phyloP scores from a whole-genome alignment of 2,113 vertebrate species.

The Mesitornis unicolor region DNA sequence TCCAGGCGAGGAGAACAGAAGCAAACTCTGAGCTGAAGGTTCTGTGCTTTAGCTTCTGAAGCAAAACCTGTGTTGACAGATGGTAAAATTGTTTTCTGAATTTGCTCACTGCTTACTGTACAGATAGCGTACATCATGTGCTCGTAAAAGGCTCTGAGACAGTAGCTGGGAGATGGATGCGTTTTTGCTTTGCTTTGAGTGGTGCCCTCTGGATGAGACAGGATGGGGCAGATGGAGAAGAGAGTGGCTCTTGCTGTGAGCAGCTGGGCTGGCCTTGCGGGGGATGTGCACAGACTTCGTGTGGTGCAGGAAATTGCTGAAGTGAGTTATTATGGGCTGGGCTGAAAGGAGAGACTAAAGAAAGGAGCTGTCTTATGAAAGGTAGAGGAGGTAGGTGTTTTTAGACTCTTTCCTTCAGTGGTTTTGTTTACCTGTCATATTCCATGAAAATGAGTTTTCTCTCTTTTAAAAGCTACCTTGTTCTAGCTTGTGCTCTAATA shows the following conservation, averaged over 20 bases:
- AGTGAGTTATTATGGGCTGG: background rate
- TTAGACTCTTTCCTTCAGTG: background rate
- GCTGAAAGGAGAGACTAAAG: background rate
- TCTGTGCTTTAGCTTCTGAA: background rate
- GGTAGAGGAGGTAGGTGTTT: background rate
- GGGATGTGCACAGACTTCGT: rapidly evolving
- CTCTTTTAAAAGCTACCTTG: background rate
- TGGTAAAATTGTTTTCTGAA: background rate
- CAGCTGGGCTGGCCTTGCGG: background rate
- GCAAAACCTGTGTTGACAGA: background rate
- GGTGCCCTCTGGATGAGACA: background rate
- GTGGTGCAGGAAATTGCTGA: background rate
- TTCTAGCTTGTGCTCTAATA: background rate
- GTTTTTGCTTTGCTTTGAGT: background rate
- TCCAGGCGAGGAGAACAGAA: background rate
- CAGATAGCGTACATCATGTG: background rate
- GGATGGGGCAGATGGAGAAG: background rate
- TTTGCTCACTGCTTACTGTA: background rate
- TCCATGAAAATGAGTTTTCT: background rate
- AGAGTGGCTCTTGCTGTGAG: background rate
- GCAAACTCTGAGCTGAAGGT: background rate
- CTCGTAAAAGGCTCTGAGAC: background rate
- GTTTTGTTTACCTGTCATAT: background rate
- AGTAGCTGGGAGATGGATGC: background rate
- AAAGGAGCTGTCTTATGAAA: background rate